These are phyloP conservation scores for Cabera pusaria DNA, from an alignment of 2,888 invertebrate species.

Conservation along the genomic window DNA sequence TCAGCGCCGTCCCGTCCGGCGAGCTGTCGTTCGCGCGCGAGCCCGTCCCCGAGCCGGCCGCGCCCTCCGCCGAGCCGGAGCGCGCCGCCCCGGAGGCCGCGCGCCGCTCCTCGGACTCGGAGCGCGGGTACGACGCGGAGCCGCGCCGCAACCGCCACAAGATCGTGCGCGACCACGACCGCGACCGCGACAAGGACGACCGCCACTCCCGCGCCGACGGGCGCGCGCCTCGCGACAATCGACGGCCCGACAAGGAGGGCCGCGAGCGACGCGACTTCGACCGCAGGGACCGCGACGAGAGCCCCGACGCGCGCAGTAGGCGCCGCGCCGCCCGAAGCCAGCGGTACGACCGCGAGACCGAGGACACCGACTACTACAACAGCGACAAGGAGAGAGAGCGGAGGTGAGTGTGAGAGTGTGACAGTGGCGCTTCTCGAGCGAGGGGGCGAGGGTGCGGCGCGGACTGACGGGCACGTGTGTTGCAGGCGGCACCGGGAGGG, in stretches of 20 bases:
- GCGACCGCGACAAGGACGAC: slow-evolving; percentile 51
- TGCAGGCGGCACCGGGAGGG: slow-evolving; percentile 77
- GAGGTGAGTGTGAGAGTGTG: slow-evolving; percentile 49
- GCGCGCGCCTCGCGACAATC: slow-evolving; percentile 50
- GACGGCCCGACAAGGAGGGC: slow-evolving; percentile 58
- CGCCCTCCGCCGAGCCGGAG: slow-evolving; percentile 42
- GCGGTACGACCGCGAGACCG: slow-evolving; percentile 85
- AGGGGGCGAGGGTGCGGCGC: not conserved
- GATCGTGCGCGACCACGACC: slow-evolving; percentile 41
- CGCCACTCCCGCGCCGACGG: too few species aligned
- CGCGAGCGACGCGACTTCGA: slow-evolving; percentile 46
- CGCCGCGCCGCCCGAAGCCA: slow-evolving; percentile 67
- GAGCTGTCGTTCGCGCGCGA: not conserved
- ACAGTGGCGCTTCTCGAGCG: not conserved
- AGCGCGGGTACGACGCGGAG: slow-evolving; percentile 58
- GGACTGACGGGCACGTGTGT: not conserved
- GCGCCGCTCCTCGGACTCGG: slow-evolving; percentile 51
- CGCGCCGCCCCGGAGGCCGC: too few species aligned
- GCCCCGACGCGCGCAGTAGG: slow-evolving; percentile 55
- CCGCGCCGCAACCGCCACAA: slow-evolving; percentile 52
- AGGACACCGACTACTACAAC: slow-evolving; percentile 87
- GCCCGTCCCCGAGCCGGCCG: slow-evolving; percentile 4
- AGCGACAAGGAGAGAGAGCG: slow-evolving; percentile 85
- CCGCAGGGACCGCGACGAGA: slow-evolving; percentile 51
- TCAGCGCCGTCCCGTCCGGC: slow-evolving; percentile 38